Evolutionary conservation across 2,113 vertebrate genomes (phyloP).

Genomic region (Spilogale gracilis): DNA sequence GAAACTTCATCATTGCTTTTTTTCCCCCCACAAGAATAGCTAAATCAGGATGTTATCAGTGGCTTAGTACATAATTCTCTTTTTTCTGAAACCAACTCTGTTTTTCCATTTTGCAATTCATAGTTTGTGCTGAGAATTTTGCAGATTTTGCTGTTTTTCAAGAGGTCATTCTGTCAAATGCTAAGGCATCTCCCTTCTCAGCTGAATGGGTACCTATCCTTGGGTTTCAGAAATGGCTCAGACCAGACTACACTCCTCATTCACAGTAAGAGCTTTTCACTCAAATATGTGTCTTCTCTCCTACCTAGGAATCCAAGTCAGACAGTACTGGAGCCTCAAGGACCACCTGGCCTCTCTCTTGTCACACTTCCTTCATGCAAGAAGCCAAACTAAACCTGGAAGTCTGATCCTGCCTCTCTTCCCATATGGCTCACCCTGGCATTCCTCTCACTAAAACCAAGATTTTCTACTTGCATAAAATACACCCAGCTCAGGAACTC

Average conservation of each 20-base stretch:
- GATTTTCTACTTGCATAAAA: not conserved
- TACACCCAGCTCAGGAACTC: not conserved
- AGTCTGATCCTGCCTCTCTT: not conserved
- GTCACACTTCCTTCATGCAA: not conserved
- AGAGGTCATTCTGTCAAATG: not conserved
- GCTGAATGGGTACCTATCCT: not conserved
- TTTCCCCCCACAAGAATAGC: not conserved
- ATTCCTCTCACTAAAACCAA: not conserved
- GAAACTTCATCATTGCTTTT: slow-evolving; percentile 59
- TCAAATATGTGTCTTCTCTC: not conserved
- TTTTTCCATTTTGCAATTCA: not conserved
- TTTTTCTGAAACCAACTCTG: not conserved
- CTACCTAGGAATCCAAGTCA: not conserved
- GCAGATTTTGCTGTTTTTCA: not conserved
- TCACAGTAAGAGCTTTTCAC: not conserved
- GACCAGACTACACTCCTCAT: not conserved
- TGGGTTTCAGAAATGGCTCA: not conserved
- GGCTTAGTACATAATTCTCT: not conserved
- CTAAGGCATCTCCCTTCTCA: not conserved
- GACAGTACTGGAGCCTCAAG: not conserved
- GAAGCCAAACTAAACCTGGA: not conserved
- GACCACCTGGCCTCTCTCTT: not conserved
- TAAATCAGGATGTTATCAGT: not conserved
- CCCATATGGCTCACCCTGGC: no score
- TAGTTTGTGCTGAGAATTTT: not conserved